These are phyloP conservation scores for Corbicula japonica DNA, from an alignment of 2,888 invertebrate species.

Conservation along the genomic window DNA sequence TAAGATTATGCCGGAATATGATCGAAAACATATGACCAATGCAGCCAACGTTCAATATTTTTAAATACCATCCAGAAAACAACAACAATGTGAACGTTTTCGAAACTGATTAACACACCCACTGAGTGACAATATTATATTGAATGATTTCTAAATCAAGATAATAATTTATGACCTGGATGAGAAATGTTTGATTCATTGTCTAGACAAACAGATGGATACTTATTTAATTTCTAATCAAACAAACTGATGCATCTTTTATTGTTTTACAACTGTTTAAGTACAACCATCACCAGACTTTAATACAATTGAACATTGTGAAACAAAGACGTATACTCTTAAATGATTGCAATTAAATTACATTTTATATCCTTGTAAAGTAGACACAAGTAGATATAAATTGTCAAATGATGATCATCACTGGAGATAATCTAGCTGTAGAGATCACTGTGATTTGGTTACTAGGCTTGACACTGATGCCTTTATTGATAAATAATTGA, in stretches of 20 bases:
- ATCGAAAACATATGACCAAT: too few species aligned
- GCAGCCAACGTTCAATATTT: too few species aligned
- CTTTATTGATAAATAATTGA: background rate
- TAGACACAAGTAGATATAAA: background rate
- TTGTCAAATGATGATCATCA: background rate
- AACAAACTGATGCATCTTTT: background rate
- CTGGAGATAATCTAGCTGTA: background rate
- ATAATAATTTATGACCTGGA: too few species aligned
- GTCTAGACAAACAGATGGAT: too few species aligned
- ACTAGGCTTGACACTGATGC: constrained; percentile 1
- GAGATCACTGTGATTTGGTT: background rate
- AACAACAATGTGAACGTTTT: too few species aligned
- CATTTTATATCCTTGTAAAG: background rate
- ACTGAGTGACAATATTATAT: too few species aligned
- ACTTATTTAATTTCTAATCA: too few species aligned
- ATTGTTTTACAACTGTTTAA: background rate
- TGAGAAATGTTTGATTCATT: too few species aligned
- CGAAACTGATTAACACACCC: too few species aligned
- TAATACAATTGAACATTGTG: background rate
- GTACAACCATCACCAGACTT: background rate
- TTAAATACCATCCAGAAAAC: too few species aligned
- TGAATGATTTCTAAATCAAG: too few species aligned
- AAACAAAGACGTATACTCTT: constrained; percentile 1
- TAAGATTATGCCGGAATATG: too few species aligned
- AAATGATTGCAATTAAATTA: background rate